Base-by-base conservation (phyloP, 2,888 invertebrate species). In the Cerceris ruficornis region DNA sequence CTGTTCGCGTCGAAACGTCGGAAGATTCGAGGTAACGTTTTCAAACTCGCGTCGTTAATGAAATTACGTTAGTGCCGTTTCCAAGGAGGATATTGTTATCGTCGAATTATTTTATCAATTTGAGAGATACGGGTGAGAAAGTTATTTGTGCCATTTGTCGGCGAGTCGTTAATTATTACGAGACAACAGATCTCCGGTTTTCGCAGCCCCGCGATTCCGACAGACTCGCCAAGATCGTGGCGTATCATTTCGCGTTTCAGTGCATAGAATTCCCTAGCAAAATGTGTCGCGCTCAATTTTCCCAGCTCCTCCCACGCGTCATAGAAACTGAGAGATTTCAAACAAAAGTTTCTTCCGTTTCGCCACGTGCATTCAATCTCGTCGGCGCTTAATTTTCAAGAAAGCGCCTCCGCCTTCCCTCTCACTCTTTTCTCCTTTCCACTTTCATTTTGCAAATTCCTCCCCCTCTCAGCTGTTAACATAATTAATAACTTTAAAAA, bases 201-300 rank as follows among this genome's bases (percentile, higher is more conserved):
- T 28, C 28, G 28, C 28, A 28, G 28, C 28, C 28, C 28, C 28
- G 4, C 28, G 28, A 28, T 46, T 46, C 46, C 46, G 46, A 1
- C 9, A 46, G 11, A 46, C 8, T 8, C 46, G 8, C 11, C 9
- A 8, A 11, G 11, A 46, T 11, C 46, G 46, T 46, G 7, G 6
- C 46, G 64, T 42, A 57, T 66, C 66, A 52, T 71, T 71, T 41
- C 60, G n/a, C 50, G n/a, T 54, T 54, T 43, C 59, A 46, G 52
- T 4, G 17, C 6, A 15, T 9, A n/a, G 14, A 54, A 54, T 39
- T 66, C 52, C 2, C 15, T 59, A 5, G 39, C n/a, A 8, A 39
- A 15, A 8, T 8, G 7, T 5, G 14, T 0, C 11, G 15, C 28
- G 43, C 0, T 28, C 41, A 55, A 54, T 46, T 59, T 49, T 55